Evolutionary conservation across 2,113 vertebrate genomes (phyloP).

Genomic region (Chionis minor): DNA sequence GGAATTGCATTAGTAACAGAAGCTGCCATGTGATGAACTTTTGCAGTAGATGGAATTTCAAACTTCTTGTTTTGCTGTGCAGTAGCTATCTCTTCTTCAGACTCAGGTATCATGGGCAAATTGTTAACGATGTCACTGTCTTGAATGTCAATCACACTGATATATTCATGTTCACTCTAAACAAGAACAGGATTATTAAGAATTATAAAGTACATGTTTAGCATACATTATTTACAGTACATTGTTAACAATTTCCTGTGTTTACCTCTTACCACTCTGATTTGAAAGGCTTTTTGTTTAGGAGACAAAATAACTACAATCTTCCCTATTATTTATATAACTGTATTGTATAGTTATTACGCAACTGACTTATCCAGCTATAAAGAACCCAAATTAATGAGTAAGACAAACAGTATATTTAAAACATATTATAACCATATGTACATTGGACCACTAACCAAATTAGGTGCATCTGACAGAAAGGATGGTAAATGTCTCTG

Average conservation of each 20-base stretch:
- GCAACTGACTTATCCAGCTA: not conserved
- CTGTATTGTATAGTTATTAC: not conserved
- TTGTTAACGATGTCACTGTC: constrained; percentile 63
- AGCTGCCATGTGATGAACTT: constrained; percentile 73
- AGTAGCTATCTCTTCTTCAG: not conserved
- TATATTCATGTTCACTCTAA: constrained; percentile 68
- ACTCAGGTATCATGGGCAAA: constrained; percentile 39
- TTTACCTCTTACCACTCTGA: not conserved
- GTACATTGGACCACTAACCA: constrained; percentile 62
- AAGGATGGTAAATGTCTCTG: not conserved
- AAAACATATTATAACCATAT: not conserved
- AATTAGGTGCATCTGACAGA: not conserved
- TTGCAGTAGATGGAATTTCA: constrained; percentile 52
- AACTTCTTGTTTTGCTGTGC: not conserved
- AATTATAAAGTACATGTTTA: not conserved
- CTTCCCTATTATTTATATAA: not conserved
- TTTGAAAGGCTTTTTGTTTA: not conserved
- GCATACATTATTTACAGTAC: not conserved
- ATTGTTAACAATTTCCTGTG: not conserved
- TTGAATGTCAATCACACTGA: constrained; percentile 85
- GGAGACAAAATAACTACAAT: not conserved
- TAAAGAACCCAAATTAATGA: not conserved
- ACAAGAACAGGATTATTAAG: not conserved
- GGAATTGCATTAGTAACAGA: constrained; percentile 58
- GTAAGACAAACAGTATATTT: not conserved